Conservation (phyloP, 1,140 invertebrate species). For the Manduca sexta region DNA sequence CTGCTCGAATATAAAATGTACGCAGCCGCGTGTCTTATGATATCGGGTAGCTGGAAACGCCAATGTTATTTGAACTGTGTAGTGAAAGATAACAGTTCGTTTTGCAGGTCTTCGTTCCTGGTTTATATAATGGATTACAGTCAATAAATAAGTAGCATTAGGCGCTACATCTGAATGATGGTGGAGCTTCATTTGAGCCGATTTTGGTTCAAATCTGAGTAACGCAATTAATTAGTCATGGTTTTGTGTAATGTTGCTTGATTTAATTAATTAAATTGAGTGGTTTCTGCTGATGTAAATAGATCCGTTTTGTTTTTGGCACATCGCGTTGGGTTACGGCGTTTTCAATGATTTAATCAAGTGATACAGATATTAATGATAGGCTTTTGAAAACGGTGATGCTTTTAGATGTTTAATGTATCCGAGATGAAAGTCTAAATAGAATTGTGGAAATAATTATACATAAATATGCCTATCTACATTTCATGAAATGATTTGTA, state of each 20-base stretch:
- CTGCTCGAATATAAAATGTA: slow-evolving; percentile 2
- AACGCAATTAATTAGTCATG: slow-evolving; percentile 36
- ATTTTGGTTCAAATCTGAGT: slow-evolving; percentile 31
- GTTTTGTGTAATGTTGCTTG: slow-evolving; percentile 19
- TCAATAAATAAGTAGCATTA: slow-evolving; percentile 53
- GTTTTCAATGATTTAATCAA: too few species aligned
- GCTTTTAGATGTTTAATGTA: too few species aligned
- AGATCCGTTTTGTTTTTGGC: too few species aligned
- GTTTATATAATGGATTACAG: slow-evolving; percentile 41
- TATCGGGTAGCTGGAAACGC: slow-evolving; percentile 11
- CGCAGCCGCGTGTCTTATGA: slow-evolving; percentile 15
- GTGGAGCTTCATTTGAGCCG: slow-evolving; percentile 36
- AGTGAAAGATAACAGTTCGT: slow-evolving; percentile 7
- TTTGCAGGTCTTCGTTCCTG: slow-evolving; percentile 15
- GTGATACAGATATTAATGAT: too few species aligned
- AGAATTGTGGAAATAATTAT: too few species aligned
- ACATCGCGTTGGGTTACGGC: neutral
- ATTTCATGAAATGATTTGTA: too few species aligned
- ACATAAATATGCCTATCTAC: too few species aligned
- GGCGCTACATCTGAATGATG: slow-evolving; percentile 38
- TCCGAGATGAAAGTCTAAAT: too few species aligned
- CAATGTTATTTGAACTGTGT: slow-evolving; percentile 23
- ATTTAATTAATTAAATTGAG: slow-evolving; percentile 1
- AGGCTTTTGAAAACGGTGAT: too few species aligned
- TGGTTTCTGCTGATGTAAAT: neutral